These are phyloP conservation scores for Stramonita haemastoma DNA, from an alignment of 2,888 invertebrate genomes.

Conservation along the genomic window DNA sequence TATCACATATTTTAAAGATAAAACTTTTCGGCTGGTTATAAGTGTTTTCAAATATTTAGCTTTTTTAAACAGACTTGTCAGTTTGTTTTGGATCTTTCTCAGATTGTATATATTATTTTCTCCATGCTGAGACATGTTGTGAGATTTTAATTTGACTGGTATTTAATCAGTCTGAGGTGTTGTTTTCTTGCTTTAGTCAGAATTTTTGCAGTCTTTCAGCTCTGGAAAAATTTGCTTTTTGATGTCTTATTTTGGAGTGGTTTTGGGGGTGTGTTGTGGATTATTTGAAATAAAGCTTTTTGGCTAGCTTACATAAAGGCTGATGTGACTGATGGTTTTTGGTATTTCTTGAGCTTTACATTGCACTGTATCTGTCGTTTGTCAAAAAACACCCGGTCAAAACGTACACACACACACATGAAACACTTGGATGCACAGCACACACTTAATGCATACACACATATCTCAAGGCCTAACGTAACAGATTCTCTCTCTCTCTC, in stretches of 20 bases:
- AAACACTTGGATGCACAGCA: too few relatives aligned
- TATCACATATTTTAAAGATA: too few relatives aligned
- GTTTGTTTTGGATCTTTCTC: too few relatives aligned
- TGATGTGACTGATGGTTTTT: neutral
- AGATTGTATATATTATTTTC: too few relatives aligned
- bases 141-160: neutral
- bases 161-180: neutral
- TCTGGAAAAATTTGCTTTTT: neutral
- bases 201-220: conserved; percentile 17
- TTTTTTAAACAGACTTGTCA: too few relatives aligned
- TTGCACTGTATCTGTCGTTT: too few relatives aligned
- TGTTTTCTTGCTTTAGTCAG: neutral
- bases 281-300: conserved; percentile 19
- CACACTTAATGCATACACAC: too few relatives aligned
- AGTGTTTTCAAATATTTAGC: too few relatives aligned
- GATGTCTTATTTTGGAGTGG: neutral
- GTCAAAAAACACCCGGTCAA: neutral
- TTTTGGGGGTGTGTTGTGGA: neutral
- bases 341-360: neutral
- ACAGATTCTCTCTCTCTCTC: too few relatives aligned
- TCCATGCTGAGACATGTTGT: neutral
- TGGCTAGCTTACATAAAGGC: neutral
- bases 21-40: too few relatives aligned
- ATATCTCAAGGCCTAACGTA: too few relatives aligned
- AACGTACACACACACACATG: neutral